Conservation (phyloP, 2,888 invertebrate species). For the Lordiphosa andalusiaca region DNA sequence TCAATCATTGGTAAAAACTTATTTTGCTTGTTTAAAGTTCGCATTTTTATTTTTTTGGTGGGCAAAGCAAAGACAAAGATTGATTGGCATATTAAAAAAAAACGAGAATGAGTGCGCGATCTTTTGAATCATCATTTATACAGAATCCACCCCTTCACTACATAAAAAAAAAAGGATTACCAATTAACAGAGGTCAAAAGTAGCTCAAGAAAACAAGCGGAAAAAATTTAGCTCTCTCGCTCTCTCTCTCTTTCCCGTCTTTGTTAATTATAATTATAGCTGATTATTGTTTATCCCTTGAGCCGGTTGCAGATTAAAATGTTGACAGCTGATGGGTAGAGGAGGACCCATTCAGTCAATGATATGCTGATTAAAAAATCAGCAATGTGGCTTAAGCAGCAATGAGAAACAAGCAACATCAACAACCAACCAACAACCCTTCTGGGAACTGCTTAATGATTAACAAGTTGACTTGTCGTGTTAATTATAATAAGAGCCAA, state of each 20-base stretch:
- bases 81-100: conserved; percentile 57
- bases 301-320: conserved; percentile 49
- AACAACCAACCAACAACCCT: conserved; percentile 50
- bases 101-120: conserved; percentile 17
- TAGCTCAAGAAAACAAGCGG: conserved; percentile 43
- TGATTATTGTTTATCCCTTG: conserved; percentile 43
- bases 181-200: conserved; percentile 38
- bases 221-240: conserved; percentile 10
- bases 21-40: conserved; percentile 63
- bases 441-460: conserved; percentile 71
- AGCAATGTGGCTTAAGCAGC: conserved; percentile 46
- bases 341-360: conserved; percentile 35
- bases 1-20: conserved; percentile 64
- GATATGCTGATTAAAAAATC: conserved; percentile 74
- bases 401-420: background rate
- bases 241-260: conserved; percentile 23
- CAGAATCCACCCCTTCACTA: conserved; percentile 24
- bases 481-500: conserved; percentile 51
- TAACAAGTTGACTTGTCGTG: conserved; percentile 72
- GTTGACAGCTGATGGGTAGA: conserved; percentile 70
- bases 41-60: conserved; percentile 20
- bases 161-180: conserved; percentile 20
- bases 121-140: conserved; percentile 28
- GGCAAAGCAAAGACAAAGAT: conserved; percentile 56
- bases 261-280: conserved; percentile 73